These are phyloP conservation scores for Mus spretus DNA, from an alignment of 2,797 vertebrate species.

Conservation along the genomic window DNA sequence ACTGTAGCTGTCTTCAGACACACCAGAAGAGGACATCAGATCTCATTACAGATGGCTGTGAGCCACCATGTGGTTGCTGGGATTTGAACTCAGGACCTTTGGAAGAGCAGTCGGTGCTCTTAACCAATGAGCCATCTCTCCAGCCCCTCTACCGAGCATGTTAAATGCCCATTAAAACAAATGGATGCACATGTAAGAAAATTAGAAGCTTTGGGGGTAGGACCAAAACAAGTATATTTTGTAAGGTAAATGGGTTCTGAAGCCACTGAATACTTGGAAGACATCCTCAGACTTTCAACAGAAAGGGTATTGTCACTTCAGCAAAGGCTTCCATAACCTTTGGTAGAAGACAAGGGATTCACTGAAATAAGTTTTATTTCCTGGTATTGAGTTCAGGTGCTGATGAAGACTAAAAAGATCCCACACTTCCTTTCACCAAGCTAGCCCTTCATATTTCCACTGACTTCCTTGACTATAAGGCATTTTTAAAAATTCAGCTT, in stretches of 20 bases:
- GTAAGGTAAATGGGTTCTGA: neutral
- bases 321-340: slow-evolving; percentile 7
- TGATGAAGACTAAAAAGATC: slow-evolving; percentile 19
- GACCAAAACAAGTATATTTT: slow-evolving; percentile 1
- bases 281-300: neutral
- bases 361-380: slow-evolving; percentile 65
- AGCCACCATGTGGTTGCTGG: no score
- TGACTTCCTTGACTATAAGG: neutral
- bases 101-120: no score
- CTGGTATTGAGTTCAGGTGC: neutral
- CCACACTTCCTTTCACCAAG: neutral
- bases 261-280: neutral
- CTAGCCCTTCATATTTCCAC: neutral
- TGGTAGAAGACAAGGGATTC: neutral
- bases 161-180: slow-evolving; percentile 36
- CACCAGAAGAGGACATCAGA: no score
- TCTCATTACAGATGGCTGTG: no score
- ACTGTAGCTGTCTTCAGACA: no score
- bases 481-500: slow-evolving; percentile 46
- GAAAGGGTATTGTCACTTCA: neutral
- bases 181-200: slow-evolving; percentile 23
- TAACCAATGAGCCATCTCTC: no score
- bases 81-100: no score
- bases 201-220: slow-evolving; percentile 7
- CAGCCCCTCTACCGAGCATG: neutral